phyloP scores from a whole-genome alignment of 2,113 vertebrate genomes.

The Python bivittatus region DNA sequence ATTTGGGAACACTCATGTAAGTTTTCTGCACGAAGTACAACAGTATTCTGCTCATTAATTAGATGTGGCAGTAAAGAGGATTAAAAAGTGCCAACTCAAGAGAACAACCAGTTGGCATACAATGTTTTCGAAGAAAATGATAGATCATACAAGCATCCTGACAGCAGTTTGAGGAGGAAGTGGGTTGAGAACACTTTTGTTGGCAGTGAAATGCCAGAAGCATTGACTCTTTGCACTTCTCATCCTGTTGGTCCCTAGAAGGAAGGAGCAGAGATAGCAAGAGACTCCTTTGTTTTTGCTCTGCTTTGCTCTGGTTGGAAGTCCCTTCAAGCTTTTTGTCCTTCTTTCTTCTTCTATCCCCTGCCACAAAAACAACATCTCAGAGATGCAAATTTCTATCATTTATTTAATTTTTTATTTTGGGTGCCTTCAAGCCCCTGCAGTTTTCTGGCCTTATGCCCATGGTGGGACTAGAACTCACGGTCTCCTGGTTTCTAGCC shows the following conservation, averaged over 20 bases:
- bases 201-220: background rate
- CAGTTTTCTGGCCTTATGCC: background rate
- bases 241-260: background rate
- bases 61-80: background rate
- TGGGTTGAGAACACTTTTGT: background rate
- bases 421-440: background rate
- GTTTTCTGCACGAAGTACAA: background rate
- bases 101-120: background rate
- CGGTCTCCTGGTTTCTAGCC: background rate
- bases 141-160: background rate
- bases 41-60: background rate
- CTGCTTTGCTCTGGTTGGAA: background rate
- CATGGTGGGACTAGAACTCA: background rate
- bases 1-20: background rate
- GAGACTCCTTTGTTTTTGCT: background rate
- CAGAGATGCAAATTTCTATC: no score
- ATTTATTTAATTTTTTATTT: rapidly evolving
- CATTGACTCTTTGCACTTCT: background rate
- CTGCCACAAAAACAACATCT: background rate
- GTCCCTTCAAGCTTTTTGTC: background rate
- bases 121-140: background rate
- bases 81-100: background rate
- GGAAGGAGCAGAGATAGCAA: background rate
- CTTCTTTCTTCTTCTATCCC: background rate
- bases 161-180: background rate